phyloP scores from a whole-genome alignment of 2,113 vertebrate genomes.

The Hippocampus guttulatus region DNA sequence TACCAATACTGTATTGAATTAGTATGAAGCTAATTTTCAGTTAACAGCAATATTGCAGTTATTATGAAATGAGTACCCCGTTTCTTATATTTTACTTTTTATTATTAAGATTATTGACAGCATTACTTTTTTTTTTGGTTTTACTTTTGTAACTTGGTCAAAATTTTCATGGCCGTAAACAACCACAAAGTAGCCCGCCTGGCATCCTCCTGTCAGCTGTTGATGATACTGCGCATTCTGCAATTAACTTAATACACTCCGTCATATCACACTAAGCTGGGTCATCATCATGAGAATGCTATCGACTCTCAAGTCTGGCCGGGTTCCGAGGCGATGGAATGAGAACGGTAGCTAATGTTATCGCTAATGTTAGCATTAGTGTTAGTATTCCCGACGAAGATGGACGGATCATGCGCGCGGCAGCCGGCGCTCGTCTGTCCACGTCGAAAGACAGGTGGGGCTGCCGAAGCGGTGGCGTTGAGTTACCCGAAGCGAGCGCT shows the following conservation, averaged over 20 bases:
- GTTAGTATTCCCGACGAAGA: slow-evolving; percentile 65
- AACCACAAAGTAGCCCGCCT: background rate
- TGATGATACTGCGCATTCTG: background rate
- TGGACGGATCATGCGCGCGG: slow-evolving; percentile 54
- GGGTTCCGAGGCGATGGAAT: background rate
- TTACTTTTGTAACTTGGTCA: background rate
- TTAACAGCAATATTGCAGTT: no score
- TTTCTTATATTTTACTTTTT: background rate
- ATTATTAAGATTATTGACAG: background rate
- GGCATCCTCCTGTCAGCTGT: background rate
- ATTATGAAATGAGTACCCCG: no score
- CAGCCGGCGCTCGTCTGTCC: slow-evolving; percentile 64
- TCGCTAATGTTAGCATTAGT: slow-evolving; percentile 65
- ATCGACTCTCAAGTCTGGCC: background rate
- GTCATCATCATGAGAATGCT: slow-evolving; percentile 6
- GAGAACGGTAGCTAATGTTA: slow-evolving; percentile 54
- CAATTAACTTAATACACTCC: slow-evolving; percentile 6
- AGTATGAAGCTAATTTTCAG: no score
- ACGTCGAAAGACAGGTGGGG: slow-evolving; percentile 68
- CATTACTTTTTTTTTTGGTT: background rate
- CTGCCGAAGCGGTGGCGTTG: slow-evolving; percentile 54
- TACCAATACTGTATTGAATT: no score
- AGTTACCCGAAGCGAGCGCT: slow-evolving; percentile 49
- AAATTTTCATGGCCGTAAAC: background rate
- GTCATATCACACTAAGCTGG: background rate